These are phyloP conservation scores for Priapulus caudatus DNA, from an alignment of 2,888 invertebrate species.

Conservation along the genomic window DNA sequence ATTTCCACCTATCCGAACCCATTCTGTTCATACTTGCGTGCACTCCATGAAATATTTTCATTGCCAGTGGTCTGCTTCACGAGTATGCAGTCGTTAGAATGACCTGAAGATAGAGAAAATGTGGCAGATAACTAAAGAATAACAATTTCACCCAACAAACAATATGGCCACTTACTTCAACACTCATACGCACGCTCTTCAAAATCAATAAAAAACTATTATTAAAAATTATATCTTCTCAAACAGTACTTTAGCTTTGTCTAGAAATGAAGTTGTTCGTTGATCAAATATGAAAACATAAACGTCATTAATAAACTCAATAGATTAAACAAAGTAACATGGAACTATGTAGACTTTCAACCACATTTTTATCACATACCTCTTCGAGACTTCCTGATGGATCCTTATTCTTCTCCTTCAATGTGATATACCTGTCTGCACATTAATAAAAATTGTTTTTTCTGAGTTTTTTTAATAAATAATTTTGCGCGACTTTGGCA, in stretches of 20 bases:
- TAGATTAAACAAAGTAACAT: no score
- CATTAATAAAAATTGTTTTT: conserved; percentile 25
- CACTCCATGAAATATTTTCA: no score
- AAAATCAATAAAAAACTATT: conserved; percentile 9
- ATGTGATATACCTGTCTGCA: conserved; percentile 54
- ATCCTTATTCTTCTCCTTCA: conserved; percentile 57
- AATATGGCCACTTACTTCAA: no score
- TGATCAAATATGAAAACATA: no score
- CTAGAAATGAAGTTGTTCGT: no score
- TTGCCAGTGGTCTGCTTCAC: conserved; percentile 30
- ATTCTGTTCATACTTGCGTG: no score
- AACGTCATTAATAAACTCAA: no score
- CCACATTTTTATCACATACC: conserved; percentile 45
- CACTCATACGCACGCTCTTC: conserved; percentile 6
- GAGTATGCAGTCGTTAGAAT: conserved; percentile 51
- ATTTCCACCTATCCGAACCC: no score
- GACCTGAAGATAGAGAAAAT: conserved; percentile 44
- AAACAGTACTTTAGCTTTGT: no score
- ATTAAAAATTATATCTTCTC: conserved; percentile 3
- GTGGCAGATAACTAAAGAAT: conserved; percentile 16
- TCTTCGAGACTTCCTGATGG: conserved; percentile 59
- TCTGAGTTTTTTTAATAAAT: background rate
- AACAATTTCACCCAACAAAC: no score
- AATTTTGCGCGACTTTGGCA: conserved; percentile 12
- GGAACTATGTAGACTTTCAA: background rate